Conservation (phyloP, 2,888 invertebrate species). For the Auanema sp. region DNA sequence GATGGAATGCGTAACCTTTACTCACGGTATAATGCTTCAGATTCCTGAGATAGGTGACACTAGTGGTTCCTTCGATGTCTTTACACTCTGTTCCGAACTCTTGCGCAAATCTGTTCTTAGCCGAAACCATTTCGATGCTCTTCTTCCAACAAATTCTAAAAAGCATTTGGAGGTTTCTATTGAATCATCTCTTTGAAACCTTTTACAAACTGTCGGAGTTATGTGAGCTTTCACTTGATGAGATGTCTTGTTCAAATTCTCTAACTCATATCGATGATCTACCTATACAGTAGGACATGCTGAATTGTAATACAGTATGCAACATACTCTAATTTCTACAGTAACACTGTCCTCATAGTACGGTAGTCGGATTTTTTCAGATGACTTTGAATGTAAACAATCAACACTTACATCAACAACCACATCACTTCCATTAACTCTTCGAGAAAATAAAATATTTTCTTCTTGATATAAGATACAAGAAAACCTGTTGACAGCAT, state of each 20-base stretch:
- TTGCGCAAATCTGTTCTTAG: slow-evolving; percentile 29
- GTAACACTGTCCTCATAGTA: slow-evolving; percentile 39
- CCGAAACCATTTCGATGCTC: slow-evolving; percentile 20
- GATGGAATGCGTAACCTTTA: too few species aligned
- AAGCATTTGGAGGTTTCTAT: background rate
- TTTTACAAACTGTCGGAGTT: slow-evolving; percentile 54
- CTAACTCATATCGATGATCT: slow-evolving; percentile 58
- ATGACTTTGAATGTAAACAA: slow-evolving; percentile 35
- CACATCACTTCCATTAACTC: slow-evolving; percentile 24
- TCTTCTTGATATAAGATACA: background rate
- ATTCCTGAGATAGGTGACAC: slow-evolving; percentile 36
- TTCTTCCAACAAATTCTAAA: slow-evolving; percentile 57
- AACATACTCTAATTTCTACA: slow-evolving; percentile 43
- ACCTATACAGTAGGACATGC: slow-evolving; percentile 44
- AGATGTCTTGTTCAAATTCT: slow-evolving; percentile 40
- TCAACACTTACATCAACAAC: slow-evolving; percentile 34
- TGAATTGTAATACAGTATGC: background rate
- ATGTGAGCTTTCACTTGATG: slow-evolving; percentile 58
- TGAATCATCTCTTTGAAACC: slow-evolving; percentile 22
- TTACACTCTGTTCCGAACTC: slow-evolving; percentile 45
- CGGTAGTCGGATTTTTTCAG: slow-evolving; percentile 34
- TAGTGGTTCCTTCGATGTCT: slow-evolving; percentile 40
- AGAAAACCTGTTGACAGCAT: background rate
- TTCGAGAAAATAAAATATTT: background rate
- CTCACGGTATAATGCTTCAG: slow-evolving; percentile 32